Conservation (phyloP, 2,888 invertebrate species). For the Cataglyphis livida region DNA sequence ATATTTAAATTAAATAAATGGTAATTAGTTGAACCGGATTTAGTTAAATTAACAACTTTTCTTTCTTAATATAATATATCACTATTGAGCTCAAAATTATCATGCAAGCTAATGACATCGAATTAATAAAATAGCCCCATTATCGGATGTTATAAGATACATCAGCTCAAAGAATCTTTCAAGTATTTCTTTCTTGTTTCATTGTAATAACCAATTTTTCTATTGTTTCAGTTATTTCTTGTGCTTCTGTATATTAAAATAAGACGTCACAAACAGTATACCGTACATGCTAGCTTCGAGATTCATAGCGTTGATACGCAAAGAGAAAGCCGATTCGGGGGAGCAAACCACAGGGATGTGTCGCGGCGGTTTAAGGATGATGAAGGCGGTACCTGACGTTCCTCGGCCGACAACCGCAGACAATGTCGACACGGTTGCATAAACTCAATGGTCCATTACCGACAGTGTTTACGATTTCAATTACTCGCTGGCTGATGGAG, state of each 20-base stretch:
- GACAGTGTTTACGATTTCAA: slow-evolving; percentile 78
- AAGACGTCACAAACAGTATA: slow-evolving; percentile 12
- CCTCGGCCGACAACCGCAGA: slow-evolving; percentile 65
- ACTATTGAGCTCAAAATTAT: slow-evolving; percentile 12
- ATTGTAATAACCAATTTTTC: not conserved
- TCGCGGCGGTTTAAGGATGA: slow-evolving; percentile 67
- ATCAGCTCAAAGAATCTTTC: not conserved
- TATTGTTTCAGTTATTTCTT: not conserved
- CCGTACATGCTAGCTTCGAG: not conserved
- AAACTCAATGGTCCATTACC: slow-evolving; percentile 74
- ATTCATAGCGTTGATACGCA: slow-evolving; percentile 1
- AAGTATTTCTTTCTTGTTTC: not conserved
- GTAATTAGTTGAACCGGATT: too few relatives aligned
- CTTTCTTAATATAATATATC: not conserved
- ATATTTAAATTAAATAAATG: too few relatives aligned
- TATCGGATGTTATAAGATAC: not conserved
- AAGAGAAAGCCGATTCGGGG: slow-evolving; percentile 50
- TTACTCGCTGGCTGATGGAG: slow-evolving; percentile 67
- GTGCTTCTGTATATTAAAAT: slow-evolving; percentile 5
- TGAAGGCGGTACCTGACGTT: slow-evolving; percentile 58
- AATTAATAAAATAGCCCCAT: slow-evolving; percentile 4
- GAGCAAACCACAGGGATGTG: slow-evolving; percentile 69
- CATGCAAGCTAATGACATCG: not conserved
- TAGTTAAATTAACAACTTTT: too few relatives aligned
- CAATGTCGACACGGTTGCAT: slow-evolving; percentile 70